A percentile compares a stretch with the other conserved stretches of the same genome.
Evolutionary conservation across 92 coral and sea anemone species (phyloP).

Genomic region (Porites lobata): DNA sequence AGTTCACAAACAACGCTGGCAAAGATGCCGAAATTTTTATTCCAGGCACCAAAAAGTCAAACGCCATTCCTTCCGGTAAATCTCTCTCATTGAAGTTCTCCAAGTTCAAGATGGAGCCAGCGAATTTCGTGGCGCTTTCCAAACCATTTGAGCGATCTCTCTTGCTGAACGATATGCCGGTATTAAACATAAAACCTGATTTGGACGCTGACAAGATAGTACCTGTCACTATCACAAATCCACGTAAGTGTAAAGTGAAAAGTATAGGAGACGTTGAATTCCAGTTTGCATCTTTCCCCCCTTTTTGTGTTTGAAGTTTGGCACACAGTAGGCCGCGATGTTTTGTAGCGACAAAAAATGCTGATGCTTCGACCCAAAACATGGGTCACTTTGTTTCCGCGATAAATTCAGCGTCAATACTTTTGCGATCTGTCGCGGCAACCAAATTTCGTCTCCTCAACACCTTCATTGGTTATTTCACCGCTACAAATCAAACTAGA

Average conservation of each 20-base stretch:
- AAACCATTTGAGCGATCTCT: constrained; percentile 54
- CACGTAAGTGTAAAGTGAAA: constrained; percentile 44
- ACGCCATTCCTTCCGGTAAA: constrained; percentile 79
- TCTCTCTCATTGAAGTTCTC: constrained; percentile 82
- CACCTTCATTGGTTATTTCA: too few species aligned
- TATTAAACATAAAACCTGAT: constrained; percentile 68
- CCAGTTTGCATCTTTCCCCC: background rate
- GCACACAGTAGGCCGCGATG: too few species aligned
- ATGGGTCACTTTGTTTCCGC: too few species aligned
- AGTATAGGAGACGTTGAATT: background rate
- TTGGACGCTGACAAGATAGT: constrained; percentile 74
- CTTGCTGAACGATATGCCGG: constrained; percentile 63
- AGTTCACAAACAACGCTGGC: constrained; percentile 91
- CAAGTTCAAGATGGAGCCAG: constrained; percentile 65
- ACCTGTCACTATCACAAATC: constrained; percentile 79
- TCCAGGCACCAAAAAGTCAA: constrained; percentile 77
- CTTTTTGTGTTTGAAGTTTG: too few species aligned
- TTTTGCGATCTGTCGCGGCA: too few species aligned
- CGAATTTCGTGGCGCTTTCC: constrained; percentile 66
- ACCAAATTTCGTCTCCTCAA: too few species aligned
- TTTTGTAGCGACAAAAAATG: too few species aligned
- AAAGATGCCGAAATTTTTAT: constrained; percentile 75
- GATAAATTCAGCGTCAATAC: too few species aligned
- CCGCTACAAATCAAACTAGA: background rate
- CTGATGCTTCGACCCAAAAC: too few species aligned